These are phyloP conservation scores for Holacanthella duospinosa DNA, from an alignment of 2,888 invertebrate species.

Conservation along the genomic window DNA sequence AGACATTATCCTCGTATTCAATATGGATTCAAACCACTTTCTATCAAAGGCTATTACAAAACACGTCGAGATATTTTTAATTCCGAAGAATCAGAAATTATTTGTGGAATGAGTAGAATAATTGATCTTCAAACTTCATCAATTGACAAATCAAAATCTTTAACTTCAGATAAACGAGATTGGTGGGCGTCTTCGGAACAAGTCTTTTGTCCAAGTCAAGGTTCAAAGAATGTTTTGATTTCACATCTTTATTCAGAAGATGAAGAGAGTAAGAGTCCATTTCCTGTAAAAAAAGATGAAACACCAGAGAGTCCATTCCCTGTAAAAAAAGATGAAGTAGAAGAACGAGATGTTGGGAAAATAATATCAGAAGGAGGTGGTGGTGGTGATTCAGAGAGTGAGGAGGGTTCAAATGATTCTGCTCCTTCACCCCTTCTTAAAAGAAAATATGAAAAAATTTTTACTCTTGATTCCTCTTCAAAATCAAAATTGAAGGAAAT, in stretches of 20 bases:
- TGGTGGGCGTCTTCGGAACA: slow-evolving; percentile 33
- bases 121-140: not conserved
- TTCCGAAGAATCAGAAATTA: slow-evolving; percentile 27
- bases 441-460: slow-evolving; percentile 25
- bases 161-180: slow-evolving; percentile 15
- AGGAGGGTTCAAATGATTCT: slow-evolving; percentile 27
- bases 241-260: slow-evolving; percentile 37
- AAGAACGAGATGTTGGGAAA: too few species aligned
- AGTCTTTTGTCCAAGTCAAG: slow-evolving; percentile 34
- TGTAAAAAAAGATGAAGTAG: not conserved
- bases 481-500: not conserved
- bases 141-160: not conserved
- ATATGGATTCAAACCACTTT: slow-evolving; percentile 28
- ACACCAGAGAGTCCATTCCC: not conserved
- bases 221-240: slow-evolving; percentile 32
- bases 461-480: slow-evolving; percentile 3
- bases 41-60: slow-evolving; percentile 31
- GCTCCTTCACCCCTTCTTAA: slow-evolving; percentile 36
- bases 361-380: too few species aligned
- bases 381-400: not conserved
- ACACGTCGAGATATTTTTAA: slow-evolving; percentile 28
- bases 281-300: not conserved
- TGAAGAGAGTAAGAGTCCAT: slow-evolving; percentile 17
- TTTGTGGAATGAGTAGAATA: slow-evolving; percentile 25
- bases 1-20: slow-evolving; percentile 21